Percentiles rank a stretch among this genome's conserved stretches.
phyloP scores from a whole-genome alignment of 1,140 invertebrate species.

The Acyrthosiphon pisum region DNA sequence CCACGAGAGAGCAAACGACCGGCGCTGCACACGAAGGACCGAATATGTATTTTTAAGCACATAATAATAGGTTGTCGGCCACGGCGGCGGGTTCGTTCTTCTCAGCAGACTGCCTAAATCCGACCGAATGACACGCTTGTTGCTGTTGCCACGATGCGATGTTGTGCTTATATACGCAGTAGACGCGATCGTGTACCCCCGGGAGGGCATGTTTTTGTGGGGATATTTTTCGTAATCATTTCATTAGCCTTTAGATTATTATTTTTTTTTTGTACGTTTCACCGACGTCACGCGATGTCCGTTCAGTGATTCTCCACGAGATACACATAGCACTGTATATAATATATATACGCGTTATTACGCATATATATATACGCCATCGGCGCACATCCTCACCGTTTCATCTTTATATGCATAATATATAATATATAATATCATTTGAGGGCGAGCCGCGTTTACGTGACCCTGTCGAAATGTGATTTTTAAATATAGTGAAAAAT shows the following conservation, averaged over 20 bases:
- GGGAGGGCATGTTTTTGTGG: background rate
- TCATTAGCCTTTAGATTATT: constrained; percentile 4
- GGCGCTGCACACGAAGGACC: background rate
- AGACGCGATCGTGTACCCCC: background rate
- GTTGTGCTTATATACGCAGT: background rate
- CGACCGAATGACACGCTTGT: constrained; percentile 37
- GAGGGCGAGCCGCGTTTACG: background rate
- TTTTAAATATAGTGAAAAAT: background rate
- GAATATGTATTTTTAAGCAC: constrained; percentile 8
- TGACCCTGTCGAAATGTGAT: background rate
- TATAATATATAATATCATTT: background rate
- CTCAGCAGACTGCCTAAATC: background rate
- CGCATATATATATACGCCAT: background rate
- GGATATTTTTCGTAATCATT: background rate
- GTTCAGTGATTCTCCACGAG: background rate
- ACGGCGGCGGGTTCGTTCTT: background rate
- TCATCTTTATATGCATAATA: background rate
- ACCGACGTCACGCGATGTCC: background rate
- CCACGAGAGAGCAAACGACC: background rate
- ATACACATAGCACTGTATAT: background rate
- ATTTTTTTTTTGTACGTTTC: background rate
- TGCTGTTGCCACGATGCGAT: background rate
- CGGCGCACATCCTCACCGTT: background rate
- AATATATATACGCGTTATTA: background rate
- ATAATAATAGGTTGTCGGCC: constrained; percentile 26